These are phyloP conservation scores for Caenorhabditis imperialis DNA, from an alignment of 2,888 invertebrate species.

Conservation along the genomic window DNA sequence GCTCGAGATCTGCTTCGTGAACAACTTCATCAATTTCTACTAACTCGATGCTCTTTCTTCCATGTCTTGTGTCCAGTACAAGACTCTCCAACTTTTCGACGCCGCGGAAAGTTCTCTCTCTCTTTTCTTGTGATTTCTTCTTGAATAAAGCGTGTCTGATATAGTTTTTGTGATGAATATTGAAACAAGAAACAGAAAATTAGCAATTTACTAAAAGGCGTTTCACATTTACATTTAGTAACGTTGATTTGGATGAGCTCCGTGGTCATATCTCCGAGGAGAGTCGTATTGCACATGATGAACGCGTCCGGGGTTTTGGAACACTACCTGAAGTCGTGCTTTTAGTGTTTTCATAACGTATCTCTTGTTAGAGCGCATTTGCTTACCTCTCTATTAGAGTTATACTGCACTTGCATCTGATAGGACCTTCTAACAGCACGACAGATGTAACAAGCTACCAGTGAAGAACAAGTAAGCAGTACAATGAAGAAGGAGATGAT, in stretches of 20 bases:
- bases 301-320: constrained; percentile 61
- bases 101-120: no score
- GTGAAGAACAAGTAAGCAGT: constrained; percentile 65
- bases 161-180: no score
- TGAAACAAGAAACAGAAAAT: background rate
- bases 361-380: no score
- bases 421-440: constrained; percentile 68
- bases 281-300: constrained; percentile 62
- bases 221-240: background rate
- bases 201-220: background rate
- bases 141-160: no score
- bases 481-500: constrained; percentile 67
- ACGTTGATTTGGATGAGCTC: background rate
- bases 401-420: constrained; percentile 57
- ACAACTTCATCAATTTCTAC: constrained; percentile 20
- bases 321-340: constrained; percentile 53
- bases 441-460: constrained; percentile 71
- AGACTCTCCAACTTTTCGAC: no score
- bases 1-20: constrained; percentile 11
- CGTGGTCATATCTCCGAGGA: constrained; percentile 25
- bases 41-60: background rate
- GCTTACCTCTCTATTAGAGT: constrained; percentile 51
- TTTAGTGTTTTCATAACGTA: no score
- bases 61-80: no score
- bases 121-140: no score